Conservation (phyloP, 2,113 vertebrate genomes). For the Petrocephalus zakoni region DNA sequence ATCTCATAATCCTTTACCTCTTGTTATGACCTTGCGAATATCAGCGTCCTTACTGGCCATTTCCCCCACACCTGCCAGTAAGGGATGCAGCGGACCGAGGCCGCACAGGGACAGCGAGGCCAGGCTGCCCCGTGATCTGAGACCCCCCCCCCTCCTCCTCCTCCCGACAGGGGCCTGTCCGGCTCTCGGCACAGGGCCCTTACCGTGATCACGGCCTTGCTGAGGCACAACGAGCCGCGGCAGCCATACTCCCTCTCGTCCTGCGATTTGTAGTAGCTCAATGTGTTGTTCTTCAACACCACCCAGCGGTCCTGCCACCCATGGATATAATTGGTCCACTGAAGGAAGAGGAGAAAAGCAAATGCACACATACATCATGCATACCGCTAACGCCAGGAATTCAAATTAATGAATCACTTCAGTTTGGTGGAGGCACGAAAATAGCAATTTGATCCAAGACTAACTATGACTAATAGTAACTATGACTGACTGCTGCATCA, state of each 20-base stretch:
- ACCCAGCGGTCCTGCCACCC: constrained; percentile 99
- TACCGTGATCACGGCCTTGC: constrained; percentile 93
- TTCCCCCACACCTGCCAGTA: neutral
- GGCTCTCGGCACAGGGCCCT: constrained; percentile 45
- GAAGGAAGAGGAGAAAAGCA: constrained; percentile 16
- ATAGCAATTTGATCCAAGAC: neutral
- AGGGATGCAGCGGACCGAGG: neutral
- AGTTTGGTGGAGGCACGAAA: neutral
- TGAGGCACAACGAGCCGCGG: constrained; percentile 90
- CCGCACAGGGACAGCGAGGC: neutral
- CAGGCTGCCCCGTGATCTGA: neutral
- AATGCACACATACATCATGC: neutral
- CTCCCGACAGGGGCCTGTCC: neutral
- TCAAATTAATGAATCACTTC: neutral
- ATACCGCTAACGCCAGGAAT: neutral
- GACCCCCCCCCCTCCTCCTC: neutral
- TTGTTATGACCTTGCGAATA: neutral
- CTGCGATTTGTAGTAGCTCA: constrained; percentile 98
- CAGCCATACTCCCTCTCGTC: constrained; percentile 93
- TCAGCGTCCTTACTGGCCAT: neutral
- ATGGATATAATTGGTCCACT: constrained; percentile 99
- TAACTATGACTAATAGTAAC: neutral
- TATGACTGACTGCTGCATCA: neutral
- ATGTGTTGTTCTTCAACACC: constrained; percentile 82
- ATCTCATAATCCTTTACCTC: neutral